phyloP scores from a whole-genome alignment of 2,888 invertebrate species.

The Lithophane ornitopus region DNA sequence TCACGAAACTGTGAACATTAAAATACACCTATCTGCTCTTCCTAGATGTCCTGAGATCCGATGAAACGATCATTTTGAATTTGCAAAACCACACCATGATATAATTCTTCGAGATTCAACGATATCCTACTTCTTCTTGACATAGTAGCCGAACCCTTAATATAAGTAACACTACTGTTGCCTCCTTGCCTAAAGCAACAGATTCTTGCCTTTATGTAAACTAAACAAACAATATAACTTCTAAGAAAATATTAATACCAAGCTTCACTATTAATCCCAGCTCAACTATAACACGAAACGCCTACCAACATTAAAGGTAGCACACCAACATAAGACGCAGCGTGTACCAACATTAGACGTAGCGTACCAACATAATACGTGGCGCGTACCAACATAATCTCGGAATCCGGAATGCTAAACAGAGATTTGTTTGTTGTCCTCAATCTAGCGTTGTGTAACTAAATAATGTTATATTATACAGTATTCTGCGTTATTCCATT shows the following conservation, averaged over 20 bases:
- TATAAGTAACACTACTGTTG: not conserved
- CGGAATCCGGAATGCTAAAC: conserved; percentile 61
- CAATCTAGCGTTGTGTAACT: conserved; percentile 39
- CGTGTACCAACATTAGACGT: conserved; percentile 46
- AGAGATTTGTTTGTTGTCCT: conserved; percentile 63
- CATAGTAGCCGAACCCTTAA: too few relatives aligned
- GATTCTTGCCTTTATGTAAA: not conserved
- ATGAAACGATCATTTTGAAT: not conserved
- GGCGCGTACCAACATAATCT: conserved; percentile 58
- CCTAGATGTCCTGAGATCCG: not conserved
- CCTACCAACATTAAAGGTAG: conserved; percentile 32
- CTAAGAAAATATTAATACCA: conserved; percentile 54
- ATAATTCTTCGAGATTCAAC: not conserved
- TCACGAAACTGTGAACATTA: not conserved
- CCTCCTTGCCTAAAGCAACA: not conserved
- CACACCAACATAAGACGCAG: conserved; percentile 35
- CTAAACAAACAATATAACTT: conserved; percentile 37
- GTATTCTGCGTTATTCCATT: conserved; percentile 37
- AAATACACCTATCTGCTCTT: not conserved
- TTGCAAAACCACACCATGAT: not conserved
- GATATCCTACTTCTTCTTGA: too few relatives aligned
- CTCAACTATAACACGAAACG: conserved; percentile 49
- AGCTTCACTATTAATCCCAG: conserved; percentile 57
- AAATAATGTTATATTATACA: conserved; percentile 45
- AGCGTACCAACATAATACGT: conserved; percentile 37